A percentile compares a stretch with the other conserved stretches of the same genome.
phyloP scores from a whole-genome alignment of 2,888 invertebrate species.

The Cheilosia vernalis region DNA sequence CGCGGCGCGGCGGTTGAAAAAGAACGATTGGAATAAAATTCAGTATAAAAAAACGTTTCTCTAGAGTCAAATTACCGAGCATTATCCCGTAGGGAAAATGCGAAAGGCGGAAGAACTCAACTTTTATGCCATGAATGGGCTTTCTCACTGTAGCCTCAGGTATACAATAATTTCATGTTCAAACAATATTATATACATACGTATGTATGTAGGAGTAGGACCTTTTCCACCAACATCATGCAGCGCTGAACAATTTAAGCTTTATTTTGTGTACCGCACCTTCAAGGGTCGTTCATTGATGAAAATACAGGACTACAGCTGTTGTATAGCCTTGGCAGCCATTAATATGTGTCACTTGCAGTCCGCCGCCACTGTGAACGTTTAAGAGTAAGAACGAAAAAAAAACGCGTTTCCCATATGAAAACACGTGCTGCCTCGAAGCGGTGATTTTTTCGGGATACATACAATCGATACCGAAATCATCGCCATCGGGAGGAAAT shows the following conservation, averaged over 20 bases:
- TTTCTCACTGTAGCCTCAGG: too few relatives aligned
- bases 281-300: conserved; percentile 17
- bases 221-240: neutral
- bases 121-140: neutral
- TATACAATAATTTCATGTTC: neutral
- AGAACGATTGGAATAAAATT: neutral
- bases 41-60: conserved; percentile 3
- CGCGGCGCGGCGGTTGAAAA: neutral
- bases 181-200: neutral
- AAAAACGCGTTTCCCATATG: conserved; percentile 1
- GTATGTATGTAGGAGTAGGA: neutral
- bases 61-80: conserved; percentile 7
- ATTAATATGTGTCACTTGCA: conserved; percentile 66
- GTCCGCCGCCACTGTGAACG: conserved; percentile 17
- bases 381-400: conserved; percentile 21
- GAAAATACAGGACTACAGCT: neutral
- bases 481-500: conserved; percentile 15
- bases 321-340: conserved; percentile 18
- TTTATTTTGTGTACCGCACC: neutral
- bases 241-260: neutral
- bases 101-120: neutral
- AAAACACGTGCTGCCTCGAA: conserved; percentile 44
- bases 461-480: conserved; percentile 9
- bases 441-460: conserved; percentile 46
- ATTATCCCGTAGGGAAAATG: conserved; percentile 1